Base-by-base conservation (phyloP, 2,888 invertebrate species). In the Drosophila multiciliata region DNA sequence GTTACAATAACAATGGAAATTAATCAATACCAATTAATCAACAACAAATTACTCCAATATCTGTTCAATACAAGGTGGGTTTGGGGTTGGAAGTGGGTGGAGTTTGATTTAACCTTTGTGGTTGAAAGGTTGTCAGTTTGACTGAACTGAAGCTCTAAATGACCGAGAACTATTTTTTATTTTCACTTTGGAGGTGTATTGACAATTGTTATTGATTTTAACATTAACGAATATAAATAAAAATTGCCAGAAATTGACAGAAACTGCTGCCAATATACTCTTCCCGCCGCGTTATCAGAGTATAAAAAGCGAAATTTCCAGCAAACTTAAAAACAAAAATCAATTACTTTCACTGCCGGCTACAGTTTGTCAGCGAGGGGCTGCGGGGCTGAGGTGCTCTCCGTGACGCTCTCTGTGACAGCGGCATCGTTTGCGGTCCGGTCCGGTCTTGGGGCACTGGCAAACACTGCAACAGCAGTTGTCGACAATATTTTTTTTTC, bases 261-360 rank as follows among this genome's bases (percentile, higher is more conserved):
- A 7, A 45, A 15, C 7, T 15, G 20, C 3, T 15, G 15, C 23
- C 23, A 8, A 23, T 45, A 45, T 15, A 15, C 45, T 45, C 45
- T 15, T 15, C 15, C 15, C 15, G 23, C 45, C 12, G 45, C 23
- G 15, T 45, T 23, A 45, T 45, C 17, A 49, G 26, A 26, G 49
- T 49, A 78, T 53, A 59, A 74, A 83, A 85, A 81, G 80, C 86
- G 79, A 84, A 84, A 83, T 66, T 69, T 73, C 6, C 45, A 82
- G 65, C 74, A 74, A 67, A 62, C 32, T 40, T 42, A 61, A 40
- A 62, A 52, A 74, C 62, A 75, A 80, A 85, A 82, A 81, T 85
- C 82, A 85, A 87, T 87, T 87, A 87, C 86, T 87, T 87, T 87
- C 86, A 87, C 86, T 87, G 73, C 66, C 76, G 67, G 73, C 73